Percentiles rank a stretch among this genome's conserved stretches.
These are phyloP conservation scores for Ganaspis sp. DNA, from an alignment of 1,140 invertebrate species.

Conservation along the genomic window DNA sequence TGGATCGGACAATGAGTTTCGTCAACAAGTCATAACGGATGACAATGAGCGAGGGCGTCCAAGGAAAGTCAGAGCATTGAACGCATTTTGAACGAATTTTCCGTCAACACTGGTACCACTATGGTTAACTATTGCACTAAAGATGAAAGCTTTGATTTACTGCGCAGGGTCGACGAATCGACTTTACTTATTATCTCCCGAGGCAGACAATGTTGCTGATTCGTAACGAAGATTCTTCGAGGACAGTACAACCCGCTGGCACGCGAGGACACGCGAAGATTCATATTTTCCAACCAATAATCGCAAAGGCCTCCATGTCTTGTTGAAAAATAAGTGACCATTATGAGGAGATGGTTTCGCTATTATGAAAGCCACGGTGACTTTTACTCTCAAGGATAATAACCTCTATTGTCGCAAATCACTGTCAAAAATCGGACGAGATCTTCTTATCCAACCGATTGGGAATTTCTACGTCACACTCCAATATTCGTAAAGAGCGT, in stretches of 20 bases:
- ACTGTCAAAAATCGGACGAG: too few relatives aligned
- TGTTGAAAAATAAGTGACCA: slow-evolving; percentile 4
- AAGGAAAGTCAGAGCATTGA: slow-evolving; percentile 27
- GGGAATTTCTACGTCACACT: too few relatives aligned
- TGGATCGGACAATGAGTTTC: slow-evolving; percentile 53
- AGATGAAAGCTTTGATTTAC: slow-evolving; percentile 52
- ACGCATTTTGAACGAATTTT: not conserved
- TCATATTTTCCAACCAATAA: slow-evolving; percentile 1
- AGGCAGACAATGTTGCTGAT: not conserved
- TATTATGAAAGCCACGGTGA: not conserved
- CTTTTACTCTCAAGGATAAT: slow-evolving; percentile 13
- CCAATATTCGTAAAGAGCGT: too few relatives aligned
- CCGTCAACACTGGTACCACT: slow-evolving; percentile 12
- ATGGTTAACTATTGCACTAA: not conserved
- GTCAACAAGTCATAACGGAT: slow-evolving; percentile 70
- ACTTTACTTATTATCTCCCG: slow-evolving; percentile 48
- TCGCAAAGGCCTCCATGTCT: not conserved
- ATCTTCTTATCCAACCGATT: too few relatives aligned
- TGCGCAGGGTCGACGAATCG: slow-evolving; percentile 16
- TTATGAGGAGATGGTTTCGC: not conserved
- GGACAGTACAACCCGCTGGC: slow-evolving; percentile 60
- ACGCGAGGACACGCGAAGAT: slow-evolving; percentile 61
- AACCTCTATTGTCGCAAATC: too few relatives aligned
- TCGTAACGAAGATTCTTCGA: slow-evolving; percentile 37
- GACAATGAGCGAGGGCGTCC: slow-evolving; percentile 52